Base-by-base conservation (phyloP, 2,888 invertebrate genomes). In the Clusia tigrina region DNA sequence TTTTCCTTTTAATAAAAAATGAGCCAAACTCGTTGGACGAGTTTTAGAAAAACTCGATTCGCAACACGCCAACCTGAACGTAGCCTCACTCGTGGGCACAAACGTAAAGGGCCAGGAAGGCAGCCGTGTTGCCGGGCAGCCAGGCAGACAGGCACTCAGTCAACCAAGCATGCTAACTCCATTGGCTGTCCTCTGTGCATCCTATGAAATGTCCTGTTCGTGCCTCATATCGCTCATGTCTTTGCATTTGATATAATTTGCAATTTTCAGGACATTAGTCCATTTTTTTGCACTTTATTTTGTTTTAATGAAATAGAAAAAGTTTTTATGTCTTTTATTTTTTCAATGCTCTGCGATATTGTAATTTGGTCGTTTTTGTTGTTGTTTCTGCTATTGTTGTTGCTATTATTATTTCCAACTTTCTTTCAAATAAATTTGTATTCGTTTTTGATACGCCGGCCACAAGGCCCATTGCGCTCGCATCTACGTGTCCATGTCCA, bases 401-500 rank as follows among this genome's bases (percentile, higher is more conserved):
- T 51, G 56, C 57, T 57, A 22, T 22, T n/a, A 37, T 57, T 58
- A 54, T 60, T 70, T 63, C 73, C n/a, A n/a, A n/a, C n/a, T n/a
- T 73, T 71, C 74, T 77, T 75, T 77, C 74, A 75, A 77, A 75
- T 77, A 75, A 72, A 76, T 72, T 75, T 77, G 77, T 77, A 75
- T 75, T 73, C 73, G 74, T 77, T 75, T 74, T 74, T 77, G 76
- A 74, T 74, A 67, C 76, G 69, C 73, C 72, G 71, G 76, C 73
- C 75, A 71, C 71, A 65, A 70, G 67, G 58, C 23, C 17, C 18
- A n/a, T n/a, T n/a, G n/a, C n/a, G n/a, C n/a, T n/a, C n/a, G n/a
- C n/a, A n/a, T n/a, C n/a, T n/a, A n/a, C n/a, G n/a, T n/a, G 54
- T 26, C 38, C 20, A 12, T 38, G 20, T 20, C 18, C 52, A 38